Evolutionary conservation across 2,797 vertebrate species (phyloP), one percentile per base, ranked within the genome.

Genomic region (Glyptemys insculpta): DNA sequence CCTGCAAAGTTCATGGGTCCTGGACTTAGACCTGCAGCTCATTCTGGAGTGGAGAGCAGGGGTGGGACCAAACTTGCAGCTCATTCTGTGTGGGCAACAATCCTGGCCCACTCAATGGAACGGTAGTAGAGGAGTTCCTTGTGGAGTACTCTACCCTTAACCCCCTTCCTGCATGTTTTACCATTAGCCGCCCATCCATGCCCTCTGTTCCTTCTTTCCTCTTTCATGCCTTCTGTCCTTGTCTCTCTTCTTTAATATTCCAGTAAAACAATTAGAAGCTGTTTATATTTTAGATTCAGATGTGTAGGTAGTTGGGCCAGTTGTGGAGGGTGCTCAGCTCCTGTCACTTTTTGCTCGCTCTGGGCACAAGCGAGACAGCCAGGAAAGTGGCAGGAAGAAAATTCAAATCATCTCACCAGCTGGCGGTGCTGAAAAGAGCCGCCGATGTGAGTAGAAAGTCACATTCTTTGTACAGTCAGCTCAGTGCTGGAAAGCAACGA

Each of bases 371-470:
- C 68, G 50, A 92, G 78, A n/a, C 25, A 94, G 85, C 81, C 94
- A 94, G 84, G 80, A 85, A 82, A 81, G 79, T 72, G 49, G 31
- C 50, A 54, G 90, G 92, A 88, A 94, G 80, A 62, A 25, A 29
- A 88, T 80, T 93, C 83, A 93, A 89, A 86, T 54, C 31, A 4
- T 86, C 79, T 87, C 47, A 87, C 65, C 83, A 91, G 86, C 87
- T 49, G 18, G 41, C 80, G n/a, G 9, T 21, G 56, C 79, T 94
- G 44, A 91, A 93, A 94, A 89, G 83, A 95, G 50, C 84, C 84
- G 27, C 82, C 80, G 25, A 12, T 25, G 41, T 72, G 62, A 3
- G 89, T 79, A 84, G 54, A 74, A 34, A 44, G 37, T 74, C 68
- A 41, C 78, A 93, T 62, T 27, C 12, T 86, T 88, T 89, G 62